Evolutionary conservation across 2,888 invertebrate species (phyloP).

Genomic region (Habroteleia sp.): DNA sequence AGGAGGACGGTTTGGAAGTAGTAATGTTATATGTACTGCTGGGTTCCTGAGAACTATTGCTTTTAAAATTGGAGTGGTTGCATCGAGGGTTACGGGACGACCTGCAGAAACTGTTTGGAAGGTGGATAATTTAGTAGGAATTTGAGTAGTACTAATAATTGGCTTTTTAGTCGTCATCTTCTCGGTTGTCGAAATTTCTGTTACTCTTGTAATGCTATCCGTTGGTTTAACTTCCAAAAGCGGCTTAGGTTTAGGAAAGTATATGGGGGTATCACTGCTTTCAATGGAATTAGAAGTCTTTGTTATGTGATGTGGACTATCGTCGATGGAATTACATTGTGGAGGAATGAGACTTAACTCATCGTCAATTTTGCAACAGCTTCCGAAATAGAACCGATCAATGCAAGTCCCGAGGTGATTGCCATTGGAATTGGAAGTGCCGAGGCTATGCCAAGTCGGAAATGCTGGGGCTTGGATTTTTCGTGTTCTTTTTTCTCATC

Average conservation of each 20-base stretch:
- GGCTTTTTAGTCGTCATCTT: constrained; percentile 42
- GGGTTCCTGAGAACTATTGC: constrained; percentile 9
- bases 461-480: too few relatives aligned
- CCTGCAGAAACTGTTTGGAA: constrained; percentile 81
- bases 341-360: constrained; percentile 84
- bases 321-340: constrained; percentile 85
- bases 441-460: too few relatives aligned
- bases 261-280: constrained; percentile 77
- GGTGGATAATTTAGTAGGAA: constrained; percentile 83
- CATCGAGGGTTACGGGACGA: constrained; percentile 49
- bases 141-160: constrained; percentile 50
- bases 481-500: too few relatives aligned
- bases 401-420: constrained; percentile 95
- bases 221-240: constrained; percentile 66
- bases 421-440: too few relatives aligned
- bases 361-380: constrained; percentile 89
- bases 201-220: constrained; percentile 72
- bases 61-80: constrained; percentile 13
- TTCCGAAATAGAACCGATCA: constrained; percentile 96
- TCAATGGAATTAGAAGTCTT: constrained; percentile 74
- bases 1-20: constrained; percentile 13
- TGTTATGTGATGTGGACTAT: constrained; percentile 64
- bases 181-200: constrained; percentile 40
- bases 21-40: constrained; percentile 17
- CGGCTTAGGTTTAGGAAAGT: constrained; percentile 73